Evolutionary conservation across 1,140 invertebrate species (phyloP).

Genomic region (Drosophila ohnishii): DNA sequence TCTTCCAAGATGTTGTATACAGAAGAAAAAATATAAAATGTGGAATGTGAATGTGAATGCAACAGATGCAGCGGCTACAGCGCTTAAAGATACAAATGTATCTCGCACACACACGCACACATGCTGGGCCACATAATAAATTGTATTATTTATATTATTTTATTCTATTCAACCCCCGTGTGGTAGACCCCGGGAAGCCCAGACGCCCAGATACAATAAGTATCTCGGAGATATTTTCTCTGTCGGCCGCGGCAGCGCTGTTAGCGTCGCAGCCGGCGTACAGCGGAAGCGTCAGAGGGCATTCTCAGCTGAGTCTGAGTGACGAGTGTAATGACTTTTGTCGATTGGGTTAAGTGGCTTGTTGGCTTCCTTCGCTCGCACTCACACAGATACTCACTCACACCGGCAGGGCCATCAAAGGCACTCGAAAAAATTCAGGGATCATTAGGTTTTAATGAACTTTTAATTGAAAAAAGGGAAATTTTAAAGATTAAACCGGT

Average conservation of each 20-base stretch:
- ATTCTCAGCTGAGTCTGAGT: slow-evolving; percentile 54
- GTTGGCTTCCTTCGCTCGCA: slow-evolving; percentile 72
- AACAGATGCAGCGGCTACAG: slow-evolving; percentile 38
- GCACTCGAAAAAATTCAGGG: background rate
- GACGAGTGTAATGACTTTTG: slow-evolving; percentile 82
- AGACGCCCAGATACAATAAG: slow-evolving; percentile 29
- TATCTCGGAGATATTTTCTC: slow-evolving; percentile 30
- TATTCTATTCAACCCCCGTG: slow-evolving; percentile 48
- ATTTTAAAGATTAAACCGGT: background rate
- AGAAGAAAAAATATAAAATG: slow-evolving; percentile 52
- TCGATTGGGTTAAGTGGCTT: slow-evolving; percentile 81
- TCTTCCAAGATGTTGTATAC: slow-evolving; percentile 51
- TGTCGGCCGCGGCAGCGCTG: background rate
- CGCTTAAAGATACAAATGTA: slow-evolving; percentile 26
- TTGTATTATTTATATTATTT: slow-evolving; percentile 81
- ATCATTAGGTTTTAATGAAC: background rate
- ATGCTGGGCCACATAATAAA: slow-evolving; percentile 65
- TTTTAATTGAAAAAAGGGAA: background rate
- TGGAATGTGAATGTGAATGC: slow-evolving; percentile 57
- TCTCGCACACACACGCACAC: slow-evolving; percentile 39
- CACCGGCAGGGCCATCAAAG: slow-evolving; percentile 39
- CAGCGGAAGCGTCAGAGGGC: slow-evolving; percentile 69
- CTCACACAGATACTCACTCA: slow-evolving; percentile 45
- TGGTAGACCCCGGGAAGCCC: slow-evolving; percentile 1
- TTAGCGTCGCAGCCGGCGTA: slow-evolving; percentile 33